Evolutionary conservation across 2,888 invertebrate species (phyloP), one percentile per base, ranked within the genome.

Genomic region (Luperina nickerlii): DNA sequence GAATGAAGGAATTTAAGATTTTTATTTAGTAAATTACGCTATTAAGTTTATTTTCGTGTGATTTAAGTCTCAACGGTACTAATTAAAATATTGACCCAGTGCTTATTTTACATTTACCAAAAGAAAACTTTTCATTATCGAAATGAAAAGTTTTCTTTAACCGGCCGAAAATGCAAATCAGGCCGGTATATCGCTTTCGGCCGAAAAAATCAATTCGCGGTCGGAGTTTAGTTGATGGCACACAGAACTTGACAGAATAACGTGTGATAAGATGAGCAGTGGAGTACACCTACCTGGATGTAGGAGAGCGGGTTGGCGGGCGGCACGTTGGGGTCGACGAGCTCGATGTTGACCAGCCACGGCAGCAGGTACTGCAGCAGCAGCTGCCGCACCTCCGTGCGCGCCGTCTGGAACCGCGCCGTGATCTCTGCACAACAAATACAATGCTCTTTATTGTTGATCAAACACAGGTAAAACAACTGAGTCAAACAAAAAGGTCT

Each of bases 301-400:
- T 98, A 98, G 42, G 98, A 98, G 77, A 98, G 97, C 4, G 98
- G 98, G 94, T 98, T 98, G 57, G 98, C 98, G 0, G 99, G 99
- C n/a, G 99, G 99, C 83, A 99, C 98, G 92, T 99, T 99, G 27
- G 99, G 99, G 93, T 99, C 99, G 8, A 99, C 99, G 84, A 99
- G 97, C 96, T 99, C 99, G 98, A 99, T 99, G 96, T 99, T 99
- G 93, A 99, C 98, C 78, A 99, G 97, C 99, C 99, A 99, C 24
- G 99, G 99, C 79, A 99, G 97, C 89, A 99, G 96, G 94, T 99
- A 99, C 92, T 99, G 99, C 76, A 99, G 97, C 87, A 99, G 96
- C 84, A 99, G 97, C 90, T 99, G 99, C 1, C 99, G 98, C 1
- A 99, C 99, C 94, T 99, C 98, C 9, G 99, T 98, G 66, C 99